Evolutionary conservation across 2,888 invertebrate genomes (phyloP), one percentile per base, ranked within the genome.

Genomic region (Rhingia campestris): DNA sequence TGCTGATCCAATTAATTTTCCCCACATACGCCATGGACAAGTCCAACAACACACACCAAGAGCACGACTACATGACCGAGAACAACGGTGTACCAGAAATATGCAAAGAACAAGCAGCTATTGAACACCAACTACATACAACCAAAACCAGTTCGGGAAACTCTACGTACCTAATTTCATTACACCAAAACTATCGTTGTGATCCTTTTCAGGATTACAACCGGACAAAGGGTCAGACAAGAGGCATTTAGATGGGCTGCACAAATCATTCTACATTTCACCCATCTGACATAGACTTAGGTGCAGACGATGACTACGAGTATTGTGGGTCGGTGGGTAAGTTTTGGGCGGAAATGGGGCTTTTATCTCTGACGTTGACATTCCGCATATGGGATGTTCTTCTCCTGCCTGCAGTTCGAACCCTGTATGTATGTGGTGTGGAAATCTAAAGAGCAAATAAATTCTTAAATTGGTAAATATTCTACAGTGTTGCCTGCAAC

Each of bases 1-100:
- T 75, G 69, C 61, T 79, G 79, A 75, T 74, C 74, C 84, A 84
- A 80, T 84, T 79, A 79, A 79, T 80, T 79, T 77, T 51, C 58
- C 22, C 32, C 51, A 61, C 54, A 49, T 22, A 22, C 22, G 22
- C 22, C 22, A 22, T 22, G 22, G 22, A 22, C 22, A 22, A 22
- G 22, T 22, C 64, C 43, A 56, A 12, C 37, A 70, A 39, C 56
- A 70, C 41, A 22, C 22, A 22, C 22, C 22, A 22, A 49, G 30
- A 0, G 3, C 14, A 45, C 12, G 22, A 22, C n/a, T n/a, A 69
- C 74, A 77, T 43, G 73, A 35, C 35, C 67, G 58, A 73, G 45
- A 49, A 74, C 67, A 80, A 73, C 61, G 61, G 77, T 41, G 49
- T 61, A 61, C 41, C 72, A 69, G 66, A 79, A 79, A 66, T 79